Conservation (phyloP, 1,140 invertebrate species). For the Cyclina sinensis region DNA sequence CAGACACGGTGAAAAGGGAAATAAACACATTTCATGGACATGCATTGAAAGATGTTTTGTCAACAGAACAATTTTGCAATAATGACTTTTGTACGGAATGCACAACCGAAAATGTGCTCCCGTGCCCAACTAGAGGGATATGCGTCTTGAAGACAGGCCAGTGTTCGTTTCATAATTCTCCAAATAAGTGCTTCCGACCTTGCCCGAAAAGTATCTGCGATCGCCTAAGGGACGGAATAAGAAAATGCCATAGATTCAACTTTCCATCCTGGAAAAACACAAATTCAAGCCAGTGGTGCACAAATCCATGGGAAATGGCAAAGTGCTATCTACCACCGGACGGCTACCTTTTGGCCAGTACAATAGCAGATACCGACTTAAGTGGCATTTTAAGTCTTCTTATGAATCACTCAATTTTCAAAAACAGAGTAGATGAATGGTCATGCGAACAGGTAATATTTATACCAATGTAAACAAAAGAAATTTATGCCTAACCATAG, state of each 20-base stretch:
- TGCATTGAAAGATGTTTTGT: not conserved
- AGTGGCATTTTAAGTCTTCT: not conserved
- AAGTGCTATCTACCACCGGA: conserved; percentile 20
- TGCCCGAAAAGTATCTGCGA: not conserved
- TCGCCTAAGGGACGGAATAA: not conserved
- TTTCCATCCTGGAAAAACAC: conserved; percentile 3
- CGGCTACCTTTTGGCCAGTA: not conserved
- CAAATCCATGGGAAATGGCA: not conserved
- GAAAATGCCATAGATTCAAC: not conserved
- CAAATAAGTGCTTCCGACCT: not conserved
- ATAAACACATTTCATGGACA: not conserved
- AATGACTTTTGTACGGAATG: not conserved
- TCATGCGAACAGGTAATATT: too few species aligned
- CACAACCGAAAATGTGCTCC: not conserved
- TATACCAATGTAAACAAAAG: too few species aligned
- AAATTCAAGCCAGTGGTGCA: not conserved
- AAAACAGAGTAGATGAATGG: too few species aligned
- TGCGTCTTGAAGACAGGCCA: not conserved
- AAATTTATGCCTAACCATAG: too few species aligned
- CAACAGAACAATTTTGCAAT: not conserved
- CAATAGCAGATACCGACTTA: not conserved
- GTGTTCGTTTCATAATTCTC: not conserved
- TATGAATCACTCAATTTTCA: not conserved
- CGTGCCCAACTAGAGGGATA: not conserved
- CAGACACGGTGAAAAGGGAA: not conserved